Evolutionary conservation across 92 coral and sea anemone genomes (phyloP), one percentile per base, ranked within the genome.

Genomic region (Porites cylindrica): DNA sequence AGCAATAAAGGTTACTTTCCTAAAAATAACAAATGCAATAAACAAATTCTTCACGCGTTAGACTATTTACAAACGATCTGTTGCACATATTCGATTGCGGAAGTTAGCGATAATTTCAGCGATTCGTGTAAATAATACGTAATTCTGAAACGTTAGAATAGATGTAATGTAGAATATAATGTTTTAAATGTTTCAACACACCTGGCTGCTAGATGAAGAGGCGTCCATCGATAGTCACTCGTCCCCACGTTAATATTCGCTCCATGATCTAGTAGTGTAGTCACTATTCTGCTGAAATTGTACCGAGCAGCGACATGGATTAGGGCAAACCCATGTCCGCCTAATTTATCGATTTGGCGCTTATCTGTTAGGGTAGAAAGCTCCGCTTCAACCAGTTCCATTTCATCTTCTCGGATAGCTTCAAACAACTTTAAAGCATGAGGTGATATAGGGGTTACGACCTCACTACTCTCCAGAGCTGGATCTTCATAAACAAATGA

Each of bases 281-380:
- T 59, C 4, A 91, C 93, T 4, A 88, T 88, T 38, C 86, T 85
- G 50, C 43, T 60, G 12, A 85, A 60, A 71, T 91, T 87, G 82
- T 91, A 87, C 2, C 91, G 81, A 24, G 90, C 93, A n/a, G 93
- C 93, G 4, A 85, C 81, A 21, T 91, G 94, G 51, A 91, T 82
- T 8, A 68, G 76, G 0, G 91, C 86, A 11, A 91, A 70, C 12
- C 94, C 94, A 32, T 71, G 81, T 4, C 79, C 70, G 29, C 74
- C 84, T 1, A 77, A 51, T 17, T 65, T 43, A 82, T 91, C 87
- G 23, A 91, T 78, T 60, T 78, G 65, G 20, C 79, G 38, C 13
- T 38, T 81, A 59, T 69, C 85, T 32, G 79, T 82, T 53, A 80
- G 26, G 38, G 65, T 81, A 11, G 74, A 62, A 13, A 91, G 81